Base-by-base conservation (phyloP, 2,113 vertebrate genomes). In the Spheniscus mendiculus region DNA sequence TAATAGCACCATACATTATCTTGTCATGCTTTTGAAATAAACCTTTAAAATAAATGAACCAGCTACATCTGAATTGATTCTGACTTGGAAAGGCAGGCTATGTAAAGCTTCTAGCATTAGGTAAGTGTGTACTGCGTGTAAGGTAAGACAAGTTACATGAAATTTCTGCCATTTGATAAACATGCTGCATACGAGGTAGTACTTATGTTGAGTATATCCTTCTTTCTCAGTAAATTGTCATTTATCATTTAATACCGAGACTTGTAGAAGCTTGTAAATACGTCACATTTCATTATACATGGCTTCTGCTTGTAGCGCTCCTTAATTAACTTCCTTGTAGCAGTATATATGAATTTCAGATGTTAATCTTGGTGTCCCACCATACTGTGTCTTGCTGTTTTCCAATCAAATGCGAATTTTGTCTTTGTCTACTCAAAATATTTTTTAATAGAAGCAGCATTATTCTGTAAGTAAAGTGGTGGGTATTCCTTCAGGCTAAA, bases 201-300 rank as follows among this genome's bases (percentile, higher is more conserved):
- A 44, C 26, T 76, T 55, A 74, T 84, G 72, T 67, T 91, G 47
- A 76, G 23, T 55, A 40, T 82, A 69, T 83, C 83, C 65, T 83
- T 83, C 27, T 49, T 87, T 92, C 45, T 89, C 45, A 61, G 70
- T 84, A 53, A 91, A 50, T 50, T 94, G 83, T 71, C 45, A 61
- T 63, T 92, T 83, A 58, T 78, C 72, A 30, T 87, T 91, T 40
- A 74, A 7, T 89, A 22, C 16, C 5, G 5, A 77, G 74, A 89
- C 53, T 59, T 80, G 45, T 36, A 90, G 74, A 72, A 79, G 62
- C 58, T 73, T 87, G 73, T 91, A 79, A 93, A 66, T 84, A 38
- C 1, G 18, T 80, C 88, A 44, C 73, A 80, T 95, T 91, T 89
- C 96, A 94, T 95, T 91, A 81, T 71, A 93, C 84, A 88, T 91